A percentile compares a stretch with the other conserved stretches of the same genome.
phyloP scores from a whole-genome alignment of 2,113 vertebrate genomes.

The Rattus rattus region DNA sequence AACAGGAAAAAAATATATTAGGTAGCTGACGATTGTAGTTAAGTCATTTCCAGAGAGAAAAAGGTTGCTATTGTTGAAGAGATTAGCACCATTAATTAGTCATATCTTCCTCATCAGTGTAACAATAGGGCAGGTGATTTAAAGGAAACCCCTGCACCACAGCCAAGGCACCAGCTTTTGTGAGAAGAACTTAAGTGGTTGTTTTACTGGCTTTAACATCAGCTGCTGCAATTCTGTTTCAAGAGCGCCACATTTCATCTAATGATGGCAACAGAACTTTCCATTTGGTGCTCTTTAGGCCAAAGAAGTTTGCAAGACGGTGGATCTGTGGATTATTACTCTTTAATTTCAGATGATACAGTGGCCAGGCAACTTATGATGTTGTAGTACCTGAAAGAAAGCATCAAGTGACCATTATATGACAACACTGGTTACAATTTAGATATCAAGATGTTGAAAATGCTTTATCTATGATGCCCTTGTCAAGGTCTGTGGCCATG shows the following conservation, averaged over 20 bases:
- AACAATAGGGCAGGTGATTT: neutral
- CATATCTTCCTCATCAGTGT: neutral
- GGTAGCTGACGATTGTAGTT: neutral
- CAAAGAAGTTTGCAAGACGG: neutral
- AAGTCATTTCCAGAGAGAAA: neutral
- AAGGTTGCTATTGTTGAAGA: neutral
- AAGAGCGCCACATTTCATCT: neutral
- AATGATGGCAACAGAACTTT: neutral
- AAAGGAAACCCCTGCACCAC: neutral
- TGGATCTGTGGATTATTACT: neutral
- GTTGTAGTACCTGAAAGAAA: neutral
- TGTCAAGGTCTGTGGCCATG: neutral
- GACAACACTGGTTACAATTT: neutral
- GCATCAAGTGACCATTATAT: neutral
- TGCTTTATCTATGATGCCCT: neutral
- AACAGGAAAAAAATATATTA: neutral
- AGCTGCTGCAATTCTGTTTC: neutral
- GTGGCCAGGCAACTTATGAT: neutral
- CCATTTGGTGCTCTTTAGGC: neutral
- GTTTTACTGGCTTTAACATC: neutral
- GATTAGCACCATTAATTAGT: neutral
- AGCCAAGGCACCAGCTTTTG: neutral
- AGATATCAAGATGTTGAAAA: neutral
- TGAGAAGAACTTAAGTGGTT: neutral
- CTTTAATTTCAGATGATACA: neutral